Base-by-base conservation (phyloP, 2,113 vertebrate species). In the Callionymus lyra region DNA sequence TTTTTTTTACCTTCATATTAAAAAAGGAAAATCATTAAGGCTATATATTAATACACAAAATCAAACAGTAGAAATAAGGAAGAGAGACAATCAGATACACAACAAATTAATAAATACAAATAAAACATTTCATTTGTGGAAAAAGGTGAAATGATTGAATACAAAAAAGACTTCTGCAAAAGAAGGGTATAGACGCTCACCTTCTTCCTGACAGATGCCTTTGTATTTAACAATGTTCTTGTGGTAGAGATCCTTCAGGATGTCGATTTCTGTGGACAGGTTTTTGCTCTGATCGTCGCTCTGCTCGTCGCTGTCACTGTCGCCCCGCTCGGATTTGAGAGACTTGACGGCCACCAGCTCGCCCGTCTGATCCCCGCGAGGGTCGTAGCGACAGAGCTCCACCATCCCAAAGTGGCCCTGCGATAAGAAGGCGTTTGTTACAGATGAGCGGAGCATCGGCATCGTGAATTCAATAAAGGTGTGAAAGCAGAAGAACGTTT, bases 171-270 rank as follows among this genome's bases (percentile, higher is more conserved):
- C n/a, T n/a, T n/a, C n/a, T n/a, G n/a, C n/a, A n/a, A n/a, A n/a
- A 8, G 21, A 5, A 27, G 4, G 21, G 21, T 16, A 2, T 34
- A 14, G 5, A 16, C 10, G 40, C 41, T 80, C 77, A 95, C 95
- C 92, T 1, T 98, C 93, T 46, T 97, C 94, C 1, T 86, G 87
- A 73, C 93, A 97, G 57, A 99, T 97, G 33, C 95, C 95, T 53
- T 97, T 98, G 63, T 99, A 99, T 44, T 93, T 97, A 47, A 99
- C 95, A 0, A 99, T 99, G 82, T 99, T 99, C 45, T 97, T 89
- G 0, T 99, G 95, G 53, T 96, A 98, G 9, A 99, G 92, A 21
- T 88, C 93, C 74, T 90, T 87, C 56, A 99, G 50, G 74, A 98
- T 97, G 70, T 93, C 81, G 0, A 98, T 95, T 72, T 99, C 95